phyloP scores from a whole-genome alignment of 2,797 vertebrate species.

The Acanthiza pusilla region DNA sequence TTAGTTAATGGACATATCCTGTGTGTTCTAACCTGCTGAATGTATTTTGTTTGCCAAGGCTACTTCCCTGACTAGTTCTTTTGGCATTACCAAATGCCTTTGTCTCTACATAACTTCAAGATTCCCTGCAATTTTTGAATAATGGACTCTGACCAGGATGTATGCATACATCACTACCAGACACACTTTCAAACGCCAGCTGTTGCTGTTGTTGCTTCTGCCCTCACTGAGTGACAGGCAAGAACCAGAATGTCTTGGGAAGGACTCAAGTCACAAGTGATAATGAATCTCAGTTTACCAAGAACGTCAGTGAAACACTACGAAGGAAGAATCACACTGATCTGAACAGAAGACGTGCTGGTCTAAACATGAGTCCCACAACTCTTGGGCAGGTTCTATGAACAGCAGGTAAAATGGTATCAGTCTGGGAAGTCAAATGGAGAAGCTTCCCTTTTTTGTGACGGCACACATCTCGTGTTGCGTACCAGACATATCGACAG shows the following conservation, averaged over 20 bases:
- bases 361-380: not conserved
- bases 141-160: not conserved
- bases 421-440: not conserved
- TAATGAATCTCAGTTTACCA: not conserved
- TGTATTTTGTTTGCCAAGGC: conserved; percentile 14
- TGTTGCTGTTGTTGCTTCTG: conserved; percentile 19
- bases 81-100: not conserved
- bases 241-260: not conserved
- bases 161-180: not conserved
- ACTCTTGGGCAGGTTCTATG: not conserved
- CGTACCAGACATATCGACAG: not conserved
- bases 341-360: not conserved
- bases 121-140: not conserved
- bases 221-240: not conserved
- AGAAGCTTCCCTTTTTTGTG: not conserved
- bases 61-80: not conserved
- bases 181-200: not conserved
- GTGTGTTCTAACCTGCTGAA: not conserved
- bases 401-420: conserved; percentile 26
- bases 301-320: not conserved
- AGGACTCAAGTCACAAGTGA: not conserved
- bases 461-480: not conserved
- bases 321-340: not conserved
- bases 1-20: not conserved
- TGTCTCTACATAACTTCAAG: not conserved